These are phyloP conservation scores for Beroe ovata DNA, from an alignment of 37 sponge, comb jelly and placozoan genomes.

Conservation along the genomic window DNA sequence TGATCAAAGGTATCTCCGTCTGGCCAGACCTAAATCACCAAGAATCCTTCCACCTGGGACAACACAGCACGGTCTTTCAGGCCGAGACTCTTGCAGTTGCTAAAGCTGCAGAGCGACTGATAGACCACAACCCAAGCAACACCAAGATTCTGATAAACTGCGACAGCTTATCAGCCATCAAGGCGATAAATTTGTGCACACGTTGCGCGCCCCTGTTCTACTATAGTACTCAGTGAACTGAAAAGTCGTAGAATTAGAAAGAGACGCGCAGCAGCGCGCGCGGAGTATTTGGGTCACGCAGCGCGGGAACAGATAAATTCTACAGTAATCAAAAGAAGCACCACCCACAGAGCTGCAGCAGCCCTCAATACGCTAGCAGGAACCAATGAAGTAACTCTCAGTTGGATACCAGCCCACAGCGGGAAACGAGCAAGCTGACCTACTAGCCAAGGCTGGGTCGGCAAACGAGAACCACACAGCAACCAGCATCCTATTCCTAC, in stretches of 20 bases:
- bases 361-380: not conserved
- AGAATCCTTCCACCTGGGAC: not conserved
- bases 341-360: not conserved
- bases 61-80: not conserved
- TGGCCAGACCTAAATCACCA: not conserved
- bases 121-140: too few species aligned
- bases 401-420: constrained; percentile 15
- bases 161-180: too few species aligned
- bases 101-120: not conserved
- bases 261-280: too few species aligned
- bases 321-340: not conserved
- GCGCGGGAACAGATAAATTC: too few species aligned
- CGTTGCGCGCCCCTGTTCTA: too few species aligned
- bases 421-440: constrained; percentile 25
- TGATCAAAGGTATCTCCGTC: not conserved
- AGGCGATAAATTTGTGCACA: too few species aligned
- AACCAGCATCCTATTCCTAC: too few species aligned
- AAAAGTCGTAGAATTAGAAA: too few species aligned
- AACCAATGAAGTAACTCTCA: not conserved
- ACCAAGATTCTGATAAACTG: too few species aligned
- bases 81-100: not conserved
- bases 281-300: too few species aligned
- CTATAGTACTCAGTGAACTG: too few species aligned
- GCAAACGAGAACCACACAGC: too few species aligned
- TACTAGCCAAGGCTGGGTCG: constrained; percentile 3